phyloP scores from a whole-genome alignment of 2,888 invertebrate species.

The Phyllotreta striolata region DNA sequence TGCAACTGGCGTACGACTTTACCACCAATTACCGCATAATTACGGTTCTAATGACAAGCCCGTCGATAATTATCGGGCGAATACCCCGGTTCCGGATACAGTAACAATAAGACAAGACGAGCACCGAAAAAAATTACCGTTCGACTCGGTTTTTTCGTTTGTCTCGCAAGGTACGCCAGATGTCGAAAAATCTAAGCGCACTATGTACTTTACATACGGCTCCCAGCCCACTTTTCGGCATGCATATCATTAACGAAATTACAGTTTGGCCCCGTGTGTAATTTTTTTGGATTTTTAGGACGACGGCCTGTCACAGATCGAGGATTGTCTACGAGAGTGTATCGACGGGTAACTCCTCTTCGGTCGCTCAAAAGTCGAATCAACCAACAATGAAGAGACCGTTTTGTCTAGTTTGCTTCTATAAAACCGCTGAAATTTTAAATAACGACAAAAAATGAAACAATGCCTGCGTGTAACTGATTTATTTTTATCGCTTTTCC shows the following conservation, averaged over 20 bases:
- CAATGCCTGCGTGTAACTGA: no score
- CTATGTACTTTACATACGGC: conserved; percentile 46
- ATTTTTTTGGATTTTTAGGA: conserved; percentile 53
- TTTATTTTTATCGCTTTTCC: no score
- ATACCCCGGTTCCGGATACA: conserved; percentile 38
- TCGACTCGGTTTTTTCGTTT: conserved; percentile 34
- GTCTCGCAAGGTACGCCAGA: conserved; percentile 44
- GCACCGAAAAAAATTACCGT: conserved; percentile 46
- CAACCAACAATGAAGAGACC: no score
- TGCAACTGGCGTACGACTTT: not conserved
- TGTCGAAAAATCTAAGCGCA: conserved; percentile 50
- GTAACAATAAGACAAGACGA: conserved; percentile 30
- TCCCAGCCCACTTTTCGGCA: conserved; percentile 51
- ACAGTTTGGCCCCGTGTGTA: conserved; percentile 48
- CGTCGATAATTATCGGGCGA: conserved; percentile 31
- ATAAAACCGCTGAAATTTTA: no score
- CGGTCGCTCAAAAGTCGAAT: not conserved
- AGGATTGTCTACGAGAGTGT: conserved; percentile 41
- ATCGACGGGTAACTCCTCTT: conserved; percentile 28
- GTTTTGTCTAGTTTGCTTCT: no score
- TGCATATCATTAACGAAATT: conserved; percentile 56
- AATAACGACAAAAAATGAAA: no score
- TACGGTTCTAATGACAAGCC: conserved; percentile 30
- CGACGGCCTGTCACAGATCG: conserved; percentile 55
- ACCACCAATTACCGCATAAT: conserved; percentile 24